Evolutionary conservation across 2,888 invertebrate genomes (phyloP).

Genomic region (Troides aeacus): DNA sequence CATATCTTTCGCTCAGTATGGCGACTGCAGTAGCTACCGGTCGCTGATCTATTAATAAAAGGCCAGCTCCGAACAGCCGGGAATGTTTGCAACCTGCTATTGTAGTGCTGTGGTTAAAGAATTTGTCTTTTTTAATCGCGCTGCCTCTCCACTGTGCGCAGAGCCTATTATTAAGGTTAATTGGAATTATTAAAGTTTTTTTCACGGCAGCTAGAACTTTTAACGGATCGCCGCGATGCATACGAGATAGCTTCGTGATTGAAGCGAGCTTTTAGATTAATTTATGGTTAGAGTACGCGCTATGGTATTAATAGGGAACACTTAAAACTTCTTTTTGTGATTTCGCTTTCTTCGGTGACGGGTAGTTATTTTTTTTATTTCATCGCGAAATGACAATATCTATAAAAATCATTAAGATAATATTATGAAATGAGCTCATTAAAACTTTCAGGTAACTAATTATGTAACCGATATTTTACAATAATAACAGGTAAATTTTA

Average conservation of each 20-base stretch:
- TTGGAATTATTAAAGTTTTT: constrained; percentile 77
- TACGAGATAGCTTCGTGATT: constrained; percentile 58
- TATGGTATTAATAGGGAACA: constrained; percentile 64
- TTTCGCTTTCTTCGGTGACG: background rate
- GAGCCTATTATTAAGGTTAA: constrained; percentile 78
- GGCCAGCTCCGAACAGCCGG: constrained; percentile 57
- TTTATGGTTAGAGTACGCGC: constrained; percentile 61
- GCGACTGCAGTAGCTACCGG: constrained; percentile 70
- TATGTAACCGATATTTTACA: background rate
- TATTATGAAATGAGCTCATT: too few species aligned
- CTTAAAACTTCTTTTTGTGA: constrained; percentile 30
- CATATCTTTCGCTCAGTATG: constrained; percentile 75
- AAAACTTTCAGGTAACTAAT: too few species aligned
- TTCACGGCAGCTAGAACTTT: constrained; percentile 67
- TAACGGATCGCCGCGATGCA: constrained; percentile 67
- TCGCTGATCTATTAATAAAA: constrained; percentile 75
- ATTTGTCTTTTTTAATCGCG: constrained; percentile 78
- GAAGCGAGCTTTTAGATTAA: constrained; percentile 67
- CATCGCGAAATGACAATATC: too few species aligned
- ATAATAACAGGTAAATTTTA: background rate
- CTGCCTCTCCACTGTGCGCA: constrained; percentile 61
- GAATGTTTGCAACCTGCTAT: constrained; percentile 75
- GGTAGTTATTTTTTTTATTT: too few species aligned
- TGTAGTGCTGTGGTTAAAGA: constrained; percentile 74
- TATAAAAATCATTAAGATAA: too few species aligned